Base-by-base conservation (phyloP, 2,113 vertebrate genomes). In the Smithornis capensis region DNA sequence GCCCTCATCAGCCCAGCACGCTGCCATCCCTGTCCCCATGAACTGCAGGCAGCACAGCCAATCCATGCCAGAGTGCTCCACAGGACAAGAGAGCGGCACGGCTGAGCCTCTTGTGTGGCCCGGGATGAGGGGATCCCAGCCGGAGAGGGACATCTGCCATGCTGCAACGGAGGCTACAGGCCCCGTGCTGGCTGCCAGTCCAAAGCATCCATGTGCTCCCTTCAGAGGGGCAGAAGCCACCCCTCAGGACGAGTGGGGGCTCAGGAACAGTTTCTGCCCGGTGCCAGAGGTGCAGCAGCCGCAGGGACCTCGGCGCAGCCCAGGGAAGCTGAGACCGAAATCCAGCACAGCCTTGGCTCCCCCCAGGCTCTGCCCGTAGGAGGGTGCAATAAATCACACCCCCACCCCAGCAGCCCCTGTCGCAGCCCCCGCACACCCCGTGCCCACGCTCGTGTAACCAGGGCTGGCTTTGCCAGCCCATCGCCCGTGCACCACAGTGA, bases 161-260 rank as follows among this genome's bases (percentile, higher is more conserved):
- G 2, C 44, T 56, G 60, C 73, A 49, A 8, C 6, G 28, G 50
- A 37, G 28, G 37, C 68, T 35, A n/a, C 3, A 16, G 82, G 69
- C 83, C 68, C 57, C 0, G 10, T 3, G 2, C 62, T 5, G 29
- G 35, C 83, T 56, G 60, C 59, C 1, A 0, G 24, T 18, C 77
- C 87, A 82, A n/a, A 94, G 85, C 70, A 62, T 33, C 77, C 45
- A 4, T 1, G 53, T 2, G 7, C 23, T 70, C n/a, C 82, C n/a
- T 45, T 25, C 69, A 47, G 2, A 40, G 40, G 69, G 38, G 83
- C 69, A 42, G 35, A 45, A 88, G 40, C 31, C 40, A 55, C n/a
- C 21, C n/a, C 53, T 2, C 0, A 59, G 14, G 37, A 53, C 0
- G 0, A 22, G 35, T 2, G 1, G 33, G 47, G 65, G 80, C 9